Evolutionary conservation across 2,797 vertebrate species (phyloP), one percentile per base, ranked within the genome.

Genomic region (Scleropages formosus): DNA sequence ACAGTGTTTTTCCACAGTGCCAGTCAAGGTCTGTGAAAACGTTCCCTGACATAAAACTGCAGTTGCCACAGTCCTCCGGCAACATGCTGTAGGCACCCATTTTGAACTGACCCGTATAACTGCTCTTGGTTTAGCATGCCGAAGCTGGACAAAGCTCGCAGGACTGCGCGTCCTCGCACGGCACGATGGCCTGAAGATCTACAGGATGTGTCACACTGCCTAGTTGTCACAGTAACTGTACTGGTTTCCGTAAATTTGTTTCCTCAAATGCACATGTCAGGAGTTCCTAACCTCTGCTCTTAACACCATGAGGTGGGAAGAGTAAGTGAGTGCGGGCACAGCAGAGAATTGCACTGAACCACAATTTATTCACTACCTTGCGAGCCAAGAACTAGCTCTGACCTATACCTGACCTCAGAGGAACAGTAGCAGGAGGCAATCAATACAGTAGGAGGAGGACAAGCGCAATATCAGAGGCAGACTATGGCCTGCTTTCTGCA

Each of bases 191-290:
- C 22, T 16, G 8, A 51, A 56, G 49, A 70, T 24, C 24, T 26
- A 70, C 47, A 56, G 47, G 51, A 71, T 56, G 47, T 24, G 56
- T 47, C 51, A 71, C 26, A 26, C 24, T 56, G 24, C 24, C 7
- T 13, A 68, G 68, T 71, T 26, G 68, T 56, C 68, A 71, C n/a
- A 11, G 16, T 24, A 26, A 71, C 68, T n/a, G 49, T n/a, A 7
- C 66, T 53, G n/a, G 67, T 71, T 58, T 71, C 56, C 70, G 67
- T 27, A 70, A 70, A 56, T 68, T 56, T 4, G 11, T 71, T 56
- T 56, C 26, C 56, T 53, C 68, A 27, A 49, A 71, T 10, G 49
- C 15, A 58, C 49, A 71, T 24, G 46, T 71, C 24, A 8, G 51
- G 47, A 58, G 24, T 71, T 58, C 68, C 71, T 49, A 68, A 53